These are phyloP conservation scores for Tribolium madens DNA, from an alignment of 1,140 invertebrate species.

Conservation along the genomic window DNA sequence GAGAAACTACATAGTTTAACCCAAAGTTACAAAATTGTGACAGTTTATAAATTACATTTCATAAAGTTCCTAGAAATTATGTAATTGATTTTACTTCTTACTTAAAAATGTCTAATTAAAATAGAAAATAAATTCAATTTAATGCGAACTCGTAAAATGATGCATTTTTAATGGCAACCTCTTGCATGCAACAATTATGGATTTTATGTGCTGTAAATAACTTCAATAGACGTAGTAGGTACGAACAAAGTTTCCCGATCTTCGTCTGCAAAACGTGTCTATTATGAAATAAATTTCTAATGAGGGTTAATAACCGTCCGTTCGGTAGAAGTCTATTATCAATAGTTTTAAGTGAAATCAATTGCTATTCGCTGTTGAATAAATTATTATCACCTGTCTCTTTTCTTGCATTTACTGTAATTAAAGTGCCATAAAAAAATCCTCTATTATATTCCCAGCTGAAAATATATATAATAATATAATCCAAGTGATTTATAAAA, in stretches of 20 bases:
- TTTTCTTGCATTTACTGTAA: not conserved
- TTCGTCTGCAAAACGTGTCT: not conserved
- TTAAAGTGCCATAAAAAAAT: not conserved
- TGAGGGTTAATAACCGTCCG: constrained; percentile 8
- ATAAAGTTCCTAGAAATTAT: too few species aligned
- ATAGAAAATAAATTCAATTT: not conserved
- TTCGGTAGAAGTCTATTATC: not conserved
- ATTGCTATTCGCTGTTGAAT: not conserved
- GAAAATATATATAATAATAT: constrained; percentile 6
- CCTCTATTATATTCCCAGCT: not conserved
- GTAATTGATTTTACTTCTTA: too few species aligned
- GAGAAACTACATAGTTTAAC: too few species aligned
- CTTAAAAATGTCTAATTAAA: not conserved
- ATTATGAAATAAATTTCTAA: constrained; percentile 31
- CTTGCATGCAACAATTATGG: not conserved
- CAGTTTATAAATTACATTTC: too few species aligned
- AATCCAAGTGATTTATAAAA: constrained; percentile 36
- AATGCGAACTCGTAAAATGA: not conserved
- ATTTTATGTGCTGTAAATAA: not conserved
- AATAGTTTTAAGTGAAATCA: constrained; percentile 1
- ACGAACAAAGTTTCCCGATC: not conserved
- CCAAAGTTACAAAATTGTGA: too few species aligned
- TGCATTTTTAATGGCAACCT: not conserved
- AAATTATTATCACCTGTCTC: constrained; percentile 4
- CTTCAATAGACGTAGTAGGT: not conserved